A percentile compares a stretch with the other conserved stretches of the same genome.
These are phyloP conservation scores for Laupala kohalensis DNA, from an alignment of 1,140 invertebrate species.

Conservation along the genomic window DNA sequence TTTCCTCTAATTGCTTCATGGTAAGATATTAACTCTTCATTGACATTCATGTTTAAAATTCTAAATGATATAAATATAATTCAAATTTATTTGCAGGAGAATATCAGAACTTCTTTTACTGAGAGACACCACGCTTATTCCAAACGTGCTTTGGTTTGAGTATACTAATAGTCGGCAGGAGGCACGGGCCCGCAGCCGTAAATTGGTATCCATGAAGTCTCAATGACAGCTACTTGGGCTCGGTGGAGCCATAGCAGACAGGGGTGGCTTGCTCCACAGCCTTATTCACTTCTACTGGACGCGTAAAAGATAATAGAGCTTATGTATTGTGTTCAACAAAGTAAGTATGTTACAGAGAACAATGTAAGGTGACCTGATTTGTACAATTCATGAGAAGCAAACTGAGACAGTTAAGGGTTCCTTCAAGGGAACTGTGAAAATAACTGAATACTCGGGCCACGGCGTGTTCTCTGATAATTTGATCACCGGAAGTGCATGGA, in stretches of 20 bases:
- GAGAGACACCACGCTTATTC: slow-evolving; percentile 80
- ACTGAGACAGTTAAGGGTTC: too few species aligned
- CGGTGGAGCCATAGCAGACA: background rate
- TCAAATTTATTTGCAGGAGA: slow-evolving; percentile 44
- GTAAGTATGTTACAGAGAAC: background rate
- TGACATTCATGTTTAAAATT: too few species aligned
- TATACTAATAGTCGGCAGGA: slow-evolving; percentile 79
- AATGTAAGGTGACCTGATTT: background rate
- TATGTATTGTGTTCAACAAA: background rate
- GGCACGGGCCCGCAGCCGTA: slow-evolving; percentile 61
- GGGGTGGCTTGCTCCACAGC: slow-evolving; percentile 9
- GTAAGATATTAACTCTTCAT: slow-evolving; percentile 47
- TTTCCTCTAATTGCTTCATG: slow-evolving; percentile 76
- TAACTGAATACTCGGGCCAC: background rate
- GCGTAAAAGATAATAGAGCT: slow-evolving; percentile 12
- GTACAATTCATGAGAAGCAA: background rate
- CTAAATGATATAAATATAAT: background rate
- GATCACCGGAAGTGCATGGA: background rate
- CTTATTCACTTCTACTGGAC: slow-evolving; percentile 14
- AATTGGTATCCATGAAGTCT: slow-evolving; percentile 73
- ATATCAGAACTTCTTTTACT: slow-evolving; percentile 76
- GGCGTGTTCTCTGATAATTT: background rate
- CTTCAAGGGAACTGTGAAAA: background rate
- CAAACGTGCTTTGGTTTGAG: slow-evolving; percentile 89
- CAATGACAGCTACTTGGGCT: slow-evolving; percentile 54